Evolutionary conservation across 1,140 invertebrate species (phyloP), one percentile per base, ranked within the genome.

Genomic region (Xylocopa sonorina): DNA sequence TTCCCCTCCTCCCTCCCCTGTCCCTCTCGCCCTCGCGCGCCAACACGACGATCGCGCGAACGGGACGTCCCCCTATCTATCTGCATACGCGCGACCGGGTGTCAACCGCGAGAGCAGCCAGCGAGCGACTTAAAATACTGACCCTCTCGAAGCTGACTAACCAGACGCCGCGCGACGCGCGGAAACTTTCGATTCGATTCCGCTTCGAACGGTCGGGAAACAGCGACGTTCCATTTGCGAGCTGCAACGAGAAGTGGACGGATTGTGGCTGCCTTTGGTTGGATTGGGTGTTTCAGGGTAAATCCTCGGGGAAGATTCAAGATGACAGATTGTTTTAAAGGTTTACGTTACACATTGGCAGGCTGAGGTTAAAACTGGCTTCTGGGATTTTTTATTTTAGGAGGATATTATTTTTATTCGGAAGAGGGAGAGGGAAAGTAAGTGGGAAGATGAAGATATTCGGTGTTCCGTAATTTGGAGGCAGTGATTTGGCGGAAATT

Each of bases 191-290:
- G 46, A 75, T 46, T 75, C 60, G 73, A 75, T 75, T 75, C 32
- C 27, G 62, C 2, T 10, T 32, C 12, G 14, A 43, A 73, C 50
- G 51, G 57, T 63, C 32, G 16, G 38, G n/a, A n/a, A 55, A 75
- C 73, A 75, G 24, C 34, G 73, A 43, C 27, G 48, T 75, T 75
- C 73, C 48, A 75, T 75, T 66, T 75, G 32, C n/a, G 10, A 32
- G 10, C 24, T n/a, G 50, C 64, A 21, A 43, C 18, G 10, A 3
- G 21, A 27, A 12, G n/a, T 27, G 43, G 27, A 1, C 24, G 46
- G 0, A 48, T 48, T 50, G 27, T 16, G 64, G 46, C 34, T 0
- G 10, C 5, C 1, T 6, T 5, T n/a, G 32, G 9, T 29, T 6
- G 12, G 21, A n/a, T 24, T 16, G 12, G 21, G 3, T 1, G 0